These are phyloP conservation scores for Fulica atra DNA, from an alignment of 2,113 vertebrate species.

Conservation along the genomic window DNA sequence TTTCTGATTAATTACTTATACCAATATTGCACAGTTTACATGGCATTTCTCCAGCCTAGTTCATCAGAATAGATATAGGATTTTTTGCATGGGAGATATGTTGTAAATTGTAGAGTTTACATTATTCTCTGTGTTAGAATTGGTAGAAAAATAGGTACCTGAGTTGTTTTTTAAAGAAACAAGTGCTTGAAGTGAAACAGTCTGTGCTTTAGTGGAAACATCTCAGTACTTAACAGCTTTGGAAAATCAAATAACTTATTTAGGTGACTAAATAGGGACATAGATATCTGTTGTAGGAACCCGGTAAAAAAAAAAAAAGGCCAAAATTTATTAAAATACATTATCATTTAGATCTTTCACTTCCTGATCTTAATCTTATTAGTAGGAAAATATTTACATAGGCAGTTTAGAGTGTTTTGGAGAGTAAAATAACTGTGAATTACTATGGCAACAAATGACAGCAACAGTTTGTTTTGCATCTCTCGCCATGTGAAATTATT, in stretches of 20 bases:
- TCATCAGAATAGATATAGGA: conserved; percentile 11
- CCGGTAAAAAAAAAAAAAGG: background rate
- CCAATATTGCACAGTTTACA: conserved; percentile 45
- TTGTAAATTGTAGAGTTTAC: background rate
- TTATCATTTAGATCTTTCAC: background rate
- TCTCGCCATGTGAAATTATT: background rate
- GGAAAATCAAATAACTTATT: background rate
- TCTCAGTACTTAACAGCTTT: background rate
- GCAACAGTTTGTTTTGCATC: background rate
- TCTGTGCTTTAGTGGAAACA: background rate
- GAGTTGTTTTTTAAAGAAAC: background rate
- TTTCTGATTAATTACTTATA: conserved; percentile 13
- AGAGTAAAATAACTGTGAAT: background rate
- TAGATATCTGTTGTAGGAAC: background rate
- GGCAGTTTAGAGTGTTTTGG: background rate
- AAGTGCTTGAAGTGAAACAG: background rate
- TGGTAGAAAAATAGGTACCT: conserved; percentile 31
- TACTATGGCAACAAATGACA: conserved; percentile 15
- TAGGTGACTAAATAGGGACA: background rate
- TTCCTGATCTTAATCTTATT: conserved; percentile 23
- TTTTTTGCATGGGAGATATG: conserved; percentile 3
- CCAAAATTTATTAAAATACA: background rate
- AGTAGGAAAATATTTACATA: conserved; percentile 4
- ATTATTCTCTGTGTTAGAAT: conserved; percentile 22
- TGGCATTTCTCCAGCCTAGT: conserved; percentile 26